Conservation (phyloP, 1,140 invertebrate genomes). For the Bombus sibiricus region DNA sequence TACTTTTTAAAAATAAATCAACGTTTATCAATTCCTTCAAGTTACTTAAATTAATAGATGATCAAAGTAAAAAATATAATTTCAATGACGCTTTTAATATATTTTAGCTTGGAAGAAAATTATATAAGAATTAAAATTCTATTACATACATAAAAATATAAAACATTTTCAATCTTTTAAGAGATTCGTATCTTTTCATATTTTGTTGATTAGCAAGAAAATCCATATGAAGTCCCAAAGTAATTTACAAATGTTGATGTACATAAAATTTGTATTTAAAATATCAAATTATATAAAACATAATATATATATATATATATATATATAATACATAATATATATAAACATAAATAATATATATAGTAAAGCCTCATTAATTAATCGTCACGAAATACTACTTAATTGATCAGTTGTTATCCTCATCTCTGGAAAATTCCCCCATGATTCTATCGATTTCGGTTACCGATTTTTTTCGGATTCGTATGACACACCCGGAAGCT, state of each 20-base stretch:
- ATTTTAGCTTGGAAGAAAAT: background rate
- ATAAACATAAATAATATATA: too few relatives aligned
- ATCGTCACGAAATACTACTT: too few relatives aligned
- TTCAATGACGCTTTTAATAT: background rate
- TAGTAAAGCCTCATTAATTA: too few relatives aligned
- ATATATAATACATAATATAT: too few relatives aligned
- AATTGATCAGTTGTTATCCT: too few relatives aligned
- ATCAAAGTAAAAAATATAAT: background rate
- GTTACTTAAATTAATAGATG: background rate
- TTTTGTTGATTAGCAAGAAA: background rate
- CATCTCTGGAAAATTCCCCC: too few relatives aligned
- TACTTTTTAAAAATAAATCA: too few relatives aligned
- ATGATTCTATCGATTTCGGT: too few relatives aligned
- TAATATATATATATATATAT: too few relatives aligned
- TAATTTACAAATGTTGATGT: background rate
- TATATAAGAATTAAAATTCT: background rate
- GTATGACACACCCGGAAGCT: too few relatives aligned
- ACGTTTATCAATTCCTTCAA: background rate
- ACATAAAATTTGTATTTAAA: background rate
- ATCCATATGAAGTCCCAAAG: background rate
- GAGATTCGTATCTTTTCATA: background rate
- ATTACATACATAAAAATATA: background rate
- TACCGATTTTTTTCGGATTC: too few relatives aligned
- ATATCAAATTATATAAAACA: background rate
- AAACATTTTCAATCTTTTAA: background rate